Conservation (phyloP, 2,888 invertebrate genomes). For the Platycheirus rosarum region DNA sequence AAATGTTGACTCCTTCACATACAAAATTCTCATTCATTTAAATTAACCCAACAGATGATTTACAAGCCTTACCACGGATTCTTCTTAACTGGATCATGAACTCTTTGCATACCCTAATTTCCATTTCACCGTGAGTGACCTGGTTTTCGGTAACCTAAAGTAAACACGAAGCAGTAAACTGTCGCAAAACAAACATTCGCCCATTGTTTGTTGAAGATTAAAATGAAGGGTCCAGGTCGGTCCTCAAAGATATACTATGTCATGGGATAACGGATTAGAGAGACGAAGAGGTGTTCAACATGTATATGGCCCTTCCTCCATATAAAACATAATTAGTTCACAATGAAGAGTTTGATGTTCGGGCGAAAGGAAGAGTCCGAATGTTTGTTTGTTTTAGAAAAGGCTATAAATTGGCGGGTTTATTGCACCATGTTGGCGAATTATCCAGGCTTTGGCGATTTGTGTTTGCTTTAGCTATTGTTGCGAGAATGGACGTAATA, state of each 20-base stretch:
- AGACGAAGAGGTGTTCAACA: conserved; percentile 40
- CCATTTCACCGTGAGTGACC: conserved; percentile 51
- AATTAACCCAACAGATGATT: conserved; percentile 52
- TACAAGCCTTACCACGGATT: conserved; percentile 40
- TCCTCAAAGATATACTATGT: too few species aligned
- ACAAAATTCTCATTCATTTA: conserved; percentile 29
- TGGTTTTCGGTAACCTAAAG: conserved; percentile 70
- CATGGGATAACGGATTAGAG: conserved; percentile 58
- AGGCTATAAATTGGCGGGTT: conserved; percentile 10
- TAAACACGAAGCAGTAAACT: conserved; percentile 59
- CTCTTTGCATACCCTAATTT: conserved; percentile 55
- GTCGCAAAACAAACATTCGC: conserved; percentile 62
- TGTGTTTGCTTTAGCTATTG: conserved; percentile 63
- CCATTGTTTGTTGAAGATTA: conserved; percentile 30
- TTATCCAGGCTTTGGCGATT: conserved; percentile 42
- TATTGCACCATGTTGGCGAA: conserved; percentile 69
- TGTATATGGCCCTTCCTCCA: conserved; percentile 24
- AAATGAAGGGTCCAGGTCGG: conserved; percentile 22
- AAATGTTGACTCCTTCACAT: conserved; percentile 25
- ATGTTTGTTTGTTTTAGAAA: conserved; percentile 23
- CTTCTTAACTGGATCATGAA: conserved; percentile 62
- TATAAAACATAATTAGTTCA: conserved; percentile 62
- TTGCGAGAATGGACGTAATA: conserved; percentile 67
- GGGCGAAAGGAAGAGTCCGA: conserved; percentile 29
- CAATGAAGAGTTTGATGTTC: conserved; percentile 50